Evolutionary conservation across 2,888 invertebrate species (phyloP), one percentile per base, ranked within the genome.

Genomic region (Nymphalis c-album): DNA sequence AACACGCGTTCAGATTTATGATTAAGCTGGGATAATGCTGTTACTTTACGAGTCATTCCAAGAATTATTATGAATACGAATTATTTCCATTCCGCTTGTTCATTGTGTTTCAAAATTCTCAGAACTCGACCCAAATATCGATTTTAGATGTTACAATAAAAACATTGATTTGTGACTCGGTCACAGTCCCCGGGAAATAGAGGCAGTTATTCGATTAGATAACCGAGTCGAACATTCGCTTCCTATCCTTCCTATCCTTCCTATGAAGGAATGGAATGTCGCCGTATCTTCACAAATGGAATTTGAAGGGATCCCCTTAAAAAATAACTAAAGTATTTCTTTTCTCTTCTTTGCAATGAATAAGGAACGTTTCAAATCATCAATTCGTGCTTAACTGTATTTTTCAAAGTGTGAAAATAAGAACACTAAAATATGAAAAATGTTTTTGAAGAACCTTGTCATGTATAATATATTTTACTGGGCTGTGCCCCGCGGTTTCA

Each of bases 111-210:
- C 16, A 31, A 6, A 50, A 35, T 57, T 57, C 65, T 64, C 67
- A 66, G 75, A 75, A 78, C 81, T 78, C 81, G 83, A 80, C 80
- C 80, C 74, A 70, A 77, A 79, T 83, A 82, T 81, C 77, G 81
- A 81, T 80, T 81, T 74, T 67, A 64, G 8, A 18, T 62, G 22
- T 63, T 71, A 67, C 69, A 67, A 72, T 71, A 70, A 74, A 74
- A 75, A 69, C 67, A 68, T 67, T 63, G 69, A 69, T 71, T 70
- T 60, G 60, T 67, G 48, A 63, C 55, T 63, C 61, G 40, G 31
- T 55, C 18, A 53, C 53, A 63, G 20, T 40, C 47, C 51, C 8
- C 48, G 51, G 57, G 18, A 57, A 67, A 64, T 58, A 13, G 59
- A 35, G 45, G 48, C 35, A 51, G 35, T 40, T 57, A 57, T 63